These are phyloP conservation scores for Thomomys bottae DNA, from an alignment of 2,113 vertebrate species.

Conservation along the genomic window DNA sequence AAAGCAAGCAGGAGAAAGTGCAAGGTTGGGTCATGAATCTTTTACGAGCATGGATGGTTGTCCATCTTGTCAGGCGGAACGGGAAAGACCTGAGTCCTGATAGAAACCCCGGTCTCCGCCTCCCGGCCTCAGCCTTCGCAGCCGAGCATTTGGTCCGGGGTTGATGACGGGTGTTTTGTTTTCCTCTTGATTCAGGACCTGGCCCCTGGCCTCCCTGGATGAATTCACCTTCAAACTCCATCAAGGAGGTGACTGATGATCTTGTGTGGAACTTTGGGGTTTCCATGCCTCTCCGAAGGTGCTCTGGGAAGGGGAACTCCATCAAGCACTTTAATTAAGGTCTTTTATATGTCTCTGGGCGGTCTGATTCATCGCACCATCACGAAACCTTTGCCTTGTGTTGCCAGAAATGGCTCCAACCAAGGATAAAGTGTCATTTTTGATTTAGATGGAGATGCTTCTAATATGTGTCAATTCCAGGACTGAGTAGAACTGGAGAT, in stretches of 20 bases:
- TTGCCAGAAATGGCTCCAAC: neutral
- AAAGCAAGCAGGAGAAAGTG: conserved; percentile 87
- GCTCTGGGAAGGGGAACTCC: neutral
- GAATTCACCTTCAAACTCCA: neutral
- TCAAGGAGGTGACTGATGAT: neutral
- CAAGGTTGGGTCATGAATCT: conserved; percentile 90
- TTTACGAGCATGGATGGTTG: conserved; percentile 87
- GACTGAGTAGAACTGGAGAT: neutral
- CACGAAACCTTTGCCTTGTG: neutral
- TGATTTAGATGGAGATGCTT: neutral
- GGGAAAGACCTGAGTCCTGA: conserved; percentile 83
- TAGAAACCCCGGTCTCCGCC: conserved; percentile 79
- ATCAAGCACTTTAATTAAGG: neutral
- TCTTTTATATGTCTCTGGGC: neutral
- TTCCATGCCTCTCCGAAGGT: neutral
- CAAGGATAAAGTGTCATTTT: neutral
- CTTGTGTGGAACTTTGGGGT: neutral
- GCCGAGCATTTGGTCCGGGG: conserved; percentile 45
- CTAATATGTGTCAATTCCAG: conserved; percentile 12
- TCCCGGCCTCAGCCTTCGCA: conserved; percentile 65
- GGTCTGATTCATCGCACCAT: neutral
- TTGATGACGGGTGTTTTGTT: neutral
- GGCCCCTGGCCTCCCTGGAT: conserved; percentile 17
- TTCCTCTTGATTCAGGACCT: conserved; percentile 59
- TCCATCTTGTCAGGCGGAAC: conserved; percentile 84